These are phyloP conservation scores for Dicyrtoma fusca DNA, from an alignment of 2,888 invertebrate genomes.

Conservation along the genomic window DNA sequence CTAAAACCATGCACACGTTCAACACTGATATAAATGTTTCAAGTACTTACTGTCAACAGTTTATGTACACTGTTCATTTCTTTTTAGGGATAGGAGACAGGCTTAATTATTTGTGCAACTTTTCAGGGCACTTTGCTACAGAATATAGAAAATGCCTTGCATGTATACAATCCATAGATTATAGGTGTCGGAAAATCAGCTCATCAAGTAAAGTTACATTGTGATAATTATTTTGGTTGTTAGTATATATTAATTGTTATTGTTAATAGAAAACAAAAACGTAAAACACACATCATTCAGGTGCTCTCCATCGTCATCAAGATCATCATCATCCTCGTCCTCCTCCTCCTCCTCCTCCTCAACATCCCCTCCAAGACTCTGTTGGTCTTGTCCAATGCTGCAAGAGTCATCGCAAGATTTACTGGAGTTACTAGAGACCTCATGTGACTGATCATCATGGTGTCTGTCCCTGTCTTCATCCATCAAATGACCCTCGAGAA, in stretches of 20 bases:
- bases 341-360: conserved; percentile 23
- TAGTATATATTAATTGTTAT: background rate
- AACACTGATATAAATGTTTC: background rate
- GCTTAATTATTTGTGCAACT: no score
- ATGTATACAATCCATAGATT: background rate
- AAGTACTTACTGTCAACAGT: no score
- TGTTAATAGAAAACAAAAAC: conserved; percentile 24
- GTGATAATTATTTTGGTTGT: background rate
- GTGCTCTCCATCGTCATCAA: conserved; percentile 37
- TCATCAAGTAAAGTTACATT: background rate
- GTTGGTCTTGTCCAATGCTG: background rate
- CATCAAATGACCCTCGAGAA: conserved; percentile 7
- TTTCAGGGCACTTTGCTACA: background rate
- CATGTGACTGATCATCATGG: conserved; percentile 11
- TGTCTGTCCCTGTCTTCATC: background rate
- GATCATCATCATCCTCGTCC: conserved; percentile 27
- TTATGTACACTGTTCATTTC: no score
- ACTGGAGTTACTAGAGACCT: conserved; percentile 24
- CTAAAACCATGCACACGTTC: conserved; percentile 5
- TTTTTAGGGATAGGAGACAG: no score
- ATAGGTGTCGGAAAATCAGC: background rate
- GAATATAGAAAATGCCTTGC: background rate
- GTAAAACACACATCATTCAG: conserved; percentile 20
- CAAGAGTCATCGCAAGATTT: conserved; percentile 23
- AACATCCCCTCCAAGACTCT: conserved; percentile 1